Conservation (phyloP, 1,140 invertebrate species). For the Chionoecetes opilio region DNA sequence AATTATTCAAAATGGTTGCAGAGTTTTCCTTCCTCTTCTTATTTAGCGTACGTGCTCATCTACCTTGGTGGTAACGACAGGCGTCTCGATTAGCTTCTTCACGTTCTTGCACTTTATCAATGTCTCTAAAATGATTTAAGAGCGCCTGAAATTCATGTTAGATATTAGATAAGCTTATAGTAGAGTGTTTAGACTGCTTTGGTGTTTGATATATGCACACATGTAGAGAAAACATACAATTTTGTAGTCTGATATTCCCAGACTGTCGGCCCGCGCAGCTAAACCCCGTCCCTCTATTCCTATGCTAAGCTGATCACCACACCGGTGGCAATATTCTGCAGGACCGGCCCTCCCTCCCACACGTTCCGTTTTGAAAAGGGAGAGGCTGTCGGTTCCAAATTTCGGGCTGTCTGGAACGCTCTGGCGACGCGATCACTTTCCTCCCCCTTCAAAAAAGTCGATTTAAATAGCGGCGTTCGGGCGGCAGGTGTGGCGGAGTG, state of each 20-base stretch:
- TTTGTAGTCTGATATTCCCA: slow-evolving; percentile 51
- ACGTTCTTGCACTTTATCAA: too few relatives aligned
- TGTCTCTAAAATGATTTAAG: too few relatives aligned
- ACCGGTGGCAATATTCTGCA: background rate
- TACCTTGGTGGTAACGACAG: too few relatives aligned
- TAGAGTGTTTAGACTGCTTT: background rate
- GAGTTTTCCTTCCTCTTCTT: too few relatives aligned
- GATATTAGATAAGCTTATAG: too few relatives aligned
- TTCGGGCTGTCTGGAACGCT: background rate
- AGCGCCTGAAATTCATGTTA: too few relatives aligned
- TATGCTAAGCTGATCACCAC: slow-evolving; percentile 74
- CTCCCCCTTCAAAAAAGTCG: slow-evolving; percentile 58
- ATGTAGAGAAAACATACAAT: slow-evolving; percentile 8
- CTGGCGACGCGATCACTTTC: slow-evolving; percentile 62
- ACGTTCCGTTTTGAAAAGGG: slow-evolving; percentile 50
- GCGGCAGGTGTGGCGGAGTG: slow-evolving; percentile 65
- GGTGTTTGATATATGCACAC: background rate
- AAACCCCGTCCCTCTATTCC: slow-evolving; percentile 53
- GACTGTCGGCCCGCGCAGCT: background rate
- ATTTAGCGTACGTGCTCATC: too few relatives aligned
- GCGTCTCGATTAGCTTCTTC: too few relatives aligned
- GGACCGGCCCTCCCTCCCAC: slow-evolving; percentile 40
- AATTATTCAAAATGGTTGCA: background rate
- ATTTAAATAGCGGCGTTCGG: slow-evolving; percentile 64
- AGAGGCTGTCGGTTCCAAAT: slow-evolving; percentile 31